These are phyloP conservation scores for Lepeophtheirus nordmannii DNA, from an alignment of 2,888 invertebrate species.

Conservation along the genomic window DNA sequence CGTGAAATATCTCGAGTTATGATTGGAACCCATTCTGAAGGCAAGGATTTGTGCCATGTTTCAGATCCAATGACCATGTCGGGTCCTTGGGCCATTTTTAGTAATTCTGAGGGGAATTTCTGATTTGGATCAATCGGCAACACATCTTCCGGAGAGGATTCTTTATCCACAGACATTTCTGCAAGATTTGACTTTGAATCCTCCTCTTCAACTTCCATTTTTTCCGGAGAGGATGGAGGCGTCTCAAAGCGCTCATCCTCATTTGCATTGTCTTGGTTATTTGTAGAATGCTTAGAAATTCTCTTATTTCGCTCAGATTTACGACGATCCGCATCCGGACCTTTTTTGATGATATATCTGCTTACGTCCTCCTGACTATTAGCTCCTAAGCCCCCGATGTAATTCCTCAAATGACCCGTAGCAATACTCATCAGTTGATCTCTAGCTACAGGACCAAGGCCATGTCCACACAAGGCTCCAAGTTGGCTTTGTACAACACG, in stretches of 20 bases:
- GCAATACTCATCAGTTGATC: conserved; percentile 33
- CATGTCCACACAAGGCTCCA: conserved; percentile 30
- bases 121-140: neutral
- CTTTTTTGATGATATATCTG: conserved; percentile 29
- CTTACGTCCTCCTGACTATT: conserved; percentile 28
- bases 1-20: conserved; percentile 60
- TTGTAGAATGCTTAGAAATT: neutral
- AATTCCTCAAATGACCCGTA: conserved; percentile 29
- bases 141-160: neutral
- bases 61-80: conserved; percentile 43
- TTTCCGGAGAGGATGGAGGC: neutral
- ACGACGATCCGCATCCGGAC: conserved; percentile 16
- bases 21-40: conserved; percentile 68
- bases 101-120: conserved; percentile 6
- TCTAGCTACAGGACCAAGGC: conserved; percentile 35
- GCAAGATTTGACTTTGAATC: neutral
- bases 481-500: conserved; percentile 7
- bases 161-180: neutral
- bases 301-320: conserved; percentile 12
- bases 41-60: conserved; percentile 48
- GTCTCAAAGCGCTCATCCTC: conserved; percentile 19
- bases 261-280: neutral
- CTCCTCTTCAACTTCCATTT: conserved; percentile 7
- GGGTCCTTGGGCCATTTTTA: conserved; percentile 30
- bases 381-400: conserved; percentile 27